A percentile compares a stretch with the other conserved stretches of the same genome.
phyloP scores from a whole-genome alignment of 1,140 invertebrate species.

The Drosophila lowei region DNA sequence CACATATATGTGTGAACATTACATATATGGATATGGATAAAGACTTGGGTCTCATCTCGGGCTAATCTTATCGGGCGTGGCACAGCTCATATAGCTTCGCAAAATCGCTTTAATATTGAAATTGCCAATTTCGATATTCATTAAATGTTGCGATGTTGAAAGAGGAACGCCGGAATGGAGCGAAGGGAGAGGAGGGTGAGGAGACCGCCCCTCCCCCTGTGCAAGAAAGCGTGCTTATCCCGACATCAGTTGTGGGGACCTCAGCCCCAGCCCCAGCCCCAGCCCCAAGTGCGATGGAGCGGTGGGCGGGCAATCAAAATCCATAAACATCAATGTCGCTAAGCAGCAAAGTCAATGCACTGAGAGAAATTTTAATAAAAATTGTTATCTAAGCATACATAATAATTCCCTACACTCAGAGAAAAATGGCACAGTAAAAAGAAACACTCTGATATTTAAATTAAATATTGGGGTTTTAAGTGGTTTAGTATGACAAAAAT shows the following conservation, averaged over 20 bases:
- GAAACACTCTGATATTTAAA: too few relatives aligned
- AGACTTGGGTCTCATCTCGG: constrained; percentile 56
- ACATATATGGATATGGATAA: constrained; percentile 5
- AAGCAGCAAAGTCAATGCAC: constrained; percentile 65
- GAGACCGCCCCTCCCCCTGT: too few relatives aligned
- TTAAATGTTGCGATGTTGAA: constrained; percentile 61
- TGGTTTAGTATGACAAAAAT: too few relatives aligned
- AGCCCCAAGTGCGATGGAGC: constrained; percentile 7
- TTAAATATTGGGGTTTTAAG: too few relatives aligned
- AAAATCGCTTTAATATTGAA: constrained; percentile 77
- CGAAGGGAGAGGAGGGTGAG: neutral
- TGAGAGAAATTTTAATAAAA: neutral
- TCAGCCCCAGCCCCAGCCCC: neutral
- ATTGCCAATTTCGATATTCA: constrained; percentile 80
- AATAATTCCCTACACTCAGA: too few relatives aligned
- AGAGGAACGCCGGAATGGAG: neutral
- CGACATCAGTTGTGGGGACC: constrained; percentile 46
- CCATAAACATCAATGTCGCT: constrained; percentile 78
- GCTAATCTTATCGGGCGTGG: constrained; percentile 71
- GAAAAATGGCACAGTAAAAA: too few relatives aligned
- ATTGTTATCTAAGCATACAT: too few relatives aligned
- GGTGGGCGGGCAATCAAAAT: constrained; percentile 65
- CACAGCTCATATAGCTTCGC: constrained; percentile 73
- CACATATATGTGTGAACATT: neutral
- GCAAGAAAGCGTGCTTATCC: constrained; percentile 73